These are phyloP conservation scores for Hyles lineata DNA, from an alignment of 2,888 invertebrate genomes.

Conservation along the genomic window DNA sequence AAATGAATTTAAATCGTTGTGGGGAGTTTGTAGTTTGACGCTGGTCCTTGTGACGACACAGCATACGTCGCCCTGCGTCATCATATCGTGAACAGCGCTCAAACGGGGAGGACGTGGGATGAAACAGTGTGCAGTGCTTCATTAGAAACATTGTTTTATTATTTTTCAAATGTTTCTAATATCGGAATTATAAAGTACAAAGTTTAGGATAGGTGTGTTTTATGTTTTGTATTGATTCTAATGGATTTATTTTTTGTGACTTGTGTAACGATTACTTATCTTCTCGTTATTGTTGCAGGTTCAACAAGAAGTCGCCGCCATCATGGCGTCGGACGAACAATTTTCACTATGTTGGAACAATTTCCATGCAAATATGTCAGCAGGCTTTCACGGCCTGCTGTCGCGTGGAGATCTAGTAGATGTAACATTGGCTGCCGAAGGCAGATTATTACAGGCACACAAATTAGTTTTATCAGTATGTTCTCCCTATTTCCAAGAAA, in stretches of 20 bases:
- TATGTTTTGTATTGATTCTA: background rate
- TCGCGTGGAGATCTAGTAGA: constrained; percentile 89
- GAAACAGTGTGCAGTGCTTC: constrained; percentile 58
- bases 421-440: constrained; percentile 89
- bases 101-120: constrained; percentile 78
- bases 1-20: constrained; percentile 45
- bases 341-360: constrained; percentile 91
- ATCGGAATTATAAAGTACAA: constrained; percentile 80
- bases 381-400: constrained; percentile 89
- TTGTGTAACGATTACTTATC: background rate
- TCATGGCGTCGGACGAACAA: constrained; percentile 90
- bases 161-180: constrained; percentile 80
- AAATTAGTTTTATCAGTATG: constrained; percentile 89
- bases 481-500: constrained; percentile 89
- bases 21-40: constrained; percentile 55
- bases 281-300: constrained; percentile 58
- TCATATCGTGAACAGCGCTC: constrained; percentile 74
- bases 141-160: constrained; percentile 69
- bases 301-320: constrained; percentile 76
- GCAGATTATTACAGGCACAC: constrained; percentile 89
- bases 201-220: constrained; percentile 77
- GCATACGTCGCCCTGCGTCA: constrained; percentile 75
- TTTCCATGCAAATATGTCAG: constrained; percentile 89
- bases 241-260: background rate
- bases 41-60: constrained; percentile 71